phyloP scores from a whole-genome alignment of 1,140 invertebrate species.

The Pemphigus obesinymphae region DNA sequence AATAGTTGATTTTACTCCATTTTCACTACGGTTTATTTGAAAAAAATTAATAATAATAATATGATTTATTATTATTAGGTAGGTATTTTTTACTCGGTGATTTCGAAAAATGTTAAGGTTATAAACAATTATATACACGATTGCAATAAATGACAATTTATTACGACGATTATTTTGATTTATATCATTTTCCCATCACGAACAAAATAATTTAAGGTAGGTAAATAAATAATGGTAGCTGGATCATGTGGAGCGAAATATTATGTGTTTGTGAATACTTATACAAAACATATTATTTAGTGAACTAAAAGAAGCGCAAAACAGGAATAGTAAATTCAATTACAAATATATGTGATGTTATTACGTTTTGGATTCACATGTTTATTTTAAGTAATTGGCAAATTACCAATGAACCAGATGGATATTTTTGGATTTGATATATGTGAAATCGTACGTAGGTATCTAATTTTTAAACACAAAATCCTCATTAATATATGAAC shows the following conservation, averaged over 20 bases:
- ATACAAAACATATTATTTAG: neutral
- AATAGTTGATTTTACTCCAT: no score
- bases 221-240: neutral
- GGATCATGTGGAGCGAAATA: neutral
- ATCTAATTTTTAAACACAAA: neutral
- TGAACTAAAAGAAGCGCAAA: neutral
- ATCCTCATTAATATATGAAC: neutral
- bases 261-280: neutral
- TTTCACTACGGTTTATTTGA: neutral
- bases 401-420: neutral
- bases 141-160: neutral
- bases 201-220: neutral
- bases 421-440: neutral
- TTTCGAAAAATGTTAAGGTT: neutral
- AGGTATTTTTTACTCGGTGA: neutral
- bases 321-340: neutral
- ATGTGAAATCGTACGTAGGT: neutral
- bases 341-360: neutral
- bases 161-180: conserved; percentile 10
- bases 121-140: neutral
- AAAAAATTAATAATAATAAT: neutral
- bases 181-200: neutral
- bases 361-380: neutral
- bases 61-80: neutral
- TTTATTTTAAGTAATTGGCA: neutral